These are phyloP conservation scores for Antechinus stuartii DNA, from an alignment of 2,113 vertebrate genomes.

Conservation along the genomic window DNA sequence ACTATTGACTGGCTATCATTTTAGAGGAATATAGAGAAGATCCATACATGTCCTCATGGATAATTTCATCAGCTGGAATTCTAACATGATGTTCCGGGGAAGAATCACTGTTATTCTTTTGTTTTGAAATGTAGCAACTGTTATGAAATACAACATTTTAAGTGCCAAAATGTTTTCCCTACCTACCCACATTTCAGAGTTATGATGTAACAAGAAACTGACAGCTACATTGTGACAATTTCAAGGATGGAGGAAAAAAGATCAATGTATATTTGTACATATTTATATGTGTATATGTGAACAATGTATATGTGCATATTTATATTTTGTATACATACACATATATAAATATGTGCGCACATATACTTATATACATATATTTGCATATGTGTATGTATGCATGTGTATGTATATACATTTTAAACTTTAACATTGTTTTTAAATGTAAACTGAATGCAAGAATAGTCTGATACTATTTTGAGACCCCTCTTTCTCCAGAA, in stretches of 20 bases:
- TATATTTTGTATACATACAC: no score
- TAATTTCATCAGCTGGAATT: fast-evolving
- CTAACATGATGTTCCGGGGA: fast-evolving
- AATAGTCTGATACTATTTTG: neutral
- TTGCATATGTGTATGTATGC: neutral
- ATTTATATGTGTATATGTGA: neutral
- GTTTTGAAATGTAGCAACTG: neutral
- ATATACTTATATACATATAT: no score
- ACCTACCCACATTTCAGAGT: neutral
- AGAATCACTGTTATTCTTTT: no score
- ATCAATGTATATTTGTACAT: neutral
- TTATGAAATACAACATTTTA: neutral
- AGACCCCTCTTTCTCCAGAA: neutral
- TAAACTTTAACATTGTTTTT: neutral
- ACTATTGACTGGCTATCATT: fast-evolving
- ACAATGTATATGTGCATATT: no score
- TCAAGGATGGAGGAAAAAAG: neutral
- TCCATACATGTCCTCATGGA: fast-evolving
- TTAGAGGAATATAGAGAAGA: fast-evolving
- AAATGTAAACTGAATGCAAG: neutral
- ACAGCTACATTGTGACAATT: neutral
- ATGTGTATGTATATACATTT: neutral
- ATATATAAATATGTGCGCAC: no score
- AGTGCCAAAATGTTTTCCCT: neutral
- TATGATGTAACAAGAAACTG: neutral